Conservation (phyloP, 2,888 invertebrate genomes). For the Azorinus chamasolen region DNA sequence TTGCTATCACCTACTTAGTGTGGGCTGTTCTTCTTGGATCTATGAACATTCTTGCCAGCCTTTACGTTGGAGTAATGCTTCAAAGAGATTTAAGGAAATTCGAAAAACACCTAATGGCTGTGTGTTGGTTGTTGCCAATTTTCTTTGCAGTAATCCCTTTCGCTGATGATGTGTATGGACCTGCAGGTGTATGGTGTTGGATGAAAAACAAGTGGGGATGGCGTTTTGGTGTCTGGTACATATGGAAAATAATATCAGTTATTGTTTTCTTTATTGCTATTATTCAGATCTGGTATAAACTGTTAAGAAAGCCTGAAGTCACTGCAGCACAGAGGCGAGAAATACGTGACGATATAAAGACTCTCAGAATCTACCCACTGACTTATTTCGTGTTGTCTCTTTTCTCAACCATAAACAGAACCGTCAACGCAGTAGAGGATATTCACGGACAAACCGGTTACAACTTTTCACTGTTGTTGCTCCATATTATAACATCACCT, state of each 20-base stretch:
- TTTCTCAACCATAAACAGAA: conserved; percentile 29
- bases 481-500: conserved; percentile 29
- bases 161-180: conserved; percentile 34
- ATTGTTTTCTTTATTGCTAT: conserved; percentile 24
- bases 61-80: conserved; percentile 24
- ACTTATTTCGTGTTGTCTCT: conserved; percentile 36
- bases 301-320: not conserved
- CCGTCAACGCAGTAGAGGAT: conserved; percentile 17
- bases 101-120: not conserved
- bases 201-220: conserved; percentile 29
- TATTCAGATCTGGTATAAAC: conserved; percentile 9
- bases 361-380: conserved; percentile 38
- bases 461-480: conserved; percentile 24
- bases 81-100: conserved; percentile 5
- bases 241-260: conserved; percentile 32
- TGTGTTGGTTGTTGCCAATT: conserved; percentile 24
- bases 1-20: conserved; percentile 19
- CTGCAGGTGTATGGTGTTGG: conserved; percentile 51
- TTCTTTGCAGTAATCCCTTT: conserved; percentile 23
- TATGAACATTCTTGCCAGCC: conserved; percentile 25
- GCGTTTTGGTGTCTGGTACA: conserved; percentile 50
- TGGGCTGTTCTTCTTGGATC: conserved; percentile 21
- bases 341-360: conserved; percentile 30
- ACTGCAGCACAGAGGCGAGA: not conserved
- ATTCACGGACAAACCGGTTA: conserved; percentile 14